Evolutionary conservation across 1,140 invertebrate genomes (phyloP).

Genomic region (Drosophila triauraria): DNA sequence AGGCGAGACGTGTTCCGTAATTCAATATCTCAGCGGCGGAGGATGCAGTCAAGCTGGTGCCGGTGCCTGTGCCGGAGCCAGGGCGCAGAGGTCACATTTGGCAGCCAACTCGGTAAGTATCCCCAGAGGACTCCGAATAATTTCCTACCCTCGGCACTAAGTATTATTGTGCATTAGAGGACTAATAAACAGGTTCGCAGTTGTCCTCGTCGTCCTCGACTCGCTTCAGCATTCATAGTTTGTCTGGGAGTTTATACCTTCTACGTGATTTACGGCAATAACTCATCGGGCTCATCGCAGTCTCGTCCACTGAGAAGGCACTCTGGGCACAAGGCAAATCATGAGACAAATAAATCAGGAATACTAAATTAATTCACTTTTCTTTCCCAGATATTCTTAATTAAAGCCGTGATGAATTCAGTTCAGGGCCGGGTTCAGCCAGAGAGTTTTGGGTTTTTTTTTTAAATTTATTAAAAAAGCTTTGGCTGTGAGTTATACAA

Average conservation of each 20-base stretch:
- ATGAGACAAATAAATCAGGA: conserved; percentile 81
- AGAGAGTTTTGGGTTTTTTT: neutral
- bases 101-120: conserved; percentile 75
- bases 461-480: neutral
- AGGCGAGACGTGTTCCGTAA: conserved; percentile 78
- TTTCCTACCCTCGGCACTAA: conserved; percentile 82
- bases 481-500: neutral
- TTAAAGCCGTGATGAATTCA: conserved; percentile 52
- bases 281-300: conserved; percentile 62
- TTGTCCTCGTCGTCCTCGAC: conserved; percentile 20
- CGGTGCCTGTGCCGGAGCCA: neutral
- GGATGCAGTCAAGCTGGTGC: conserved; percentile 6
- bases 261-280: conserved; percentile 82
- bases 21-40: conserved; percentile 57
- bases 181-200: conserved; percentile 82
- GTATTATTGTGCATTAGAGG: conserved; percentile 84
- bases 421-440: neutral
- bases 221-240: conserved; percentile 69
- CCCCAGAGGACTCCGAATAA: conserved; percentile 72
- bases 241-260: conserved; percentile 70
- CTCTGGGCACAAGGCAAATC: conserved; percentile 56
- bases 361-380: conserved; percentile 74
- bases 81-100: conserved; percentile 79
- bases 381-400: conserved; percentile 58
- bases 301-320: neutral